Base-by-base conservation (phyloP, 2,113 vertebrate species). In the Pungitius pungitius region DNA sequence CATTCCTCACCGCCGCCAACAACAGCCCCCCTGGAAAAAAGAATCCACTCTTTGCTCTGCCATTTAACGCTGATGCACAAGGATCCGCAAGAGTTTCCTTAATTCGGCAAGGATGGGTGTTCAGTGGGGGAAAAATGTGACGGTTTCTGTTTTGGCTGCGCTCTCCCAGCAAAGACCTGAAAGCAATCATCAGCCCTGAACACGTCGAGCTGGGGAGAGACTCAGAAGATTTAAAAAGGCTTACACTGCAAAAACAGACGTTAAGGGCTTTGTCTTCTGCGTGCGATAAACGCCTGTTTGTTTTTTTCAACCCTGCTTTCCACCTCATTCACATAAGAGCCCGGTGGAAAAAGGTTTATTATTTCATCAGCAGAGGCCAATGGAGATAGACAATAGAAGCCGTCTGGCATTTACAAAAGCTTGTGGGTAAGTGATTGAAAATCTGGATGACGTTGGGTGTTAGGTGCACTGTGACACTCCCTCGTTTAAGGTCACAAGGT, bases 101-200 rank as follows among this genome's bases (percentile, higher is more conserved):
- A 75, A 80, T 83, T 75, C 83, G 54, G 78, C 73, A 26, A 1
- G 69, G 71, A 79, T 43, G 47, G 81, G 52, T 69, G n/a, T 88
- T 85, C 66, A 82, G 67, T 49, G 26, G 73, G 77, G 80, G 59
- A 80, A 88, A 80, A 82, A 90, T 60, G 73, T 20, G 40, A 75
- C 4, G 45, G 66, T 52, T 77, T 89, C 66, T 81, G 74, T 86
- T 85, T 80, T n/a, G 33, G 51, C 64, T 75, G 66, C 55, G 4
- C 66, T 77, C 68, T 76, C 56, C 60, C 69, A 40, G 64, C 74
- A 57, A 78, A 75, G 58, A 81, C 84, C 86, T 83, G 88, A 91
- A 89, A 91, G 77, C 82, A 90, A 91, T 89, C 83, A 85, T 81
- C 72, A 45, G 66, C 66, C 65, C 69, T 87, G 80, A 90, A 85